Evolutionary conservation across 2,797 vertebrate genomes (phyloP), one percentile per base, ranked within the genome.

Genomic region (Ptychobarbus kaznakovi): DNA sequence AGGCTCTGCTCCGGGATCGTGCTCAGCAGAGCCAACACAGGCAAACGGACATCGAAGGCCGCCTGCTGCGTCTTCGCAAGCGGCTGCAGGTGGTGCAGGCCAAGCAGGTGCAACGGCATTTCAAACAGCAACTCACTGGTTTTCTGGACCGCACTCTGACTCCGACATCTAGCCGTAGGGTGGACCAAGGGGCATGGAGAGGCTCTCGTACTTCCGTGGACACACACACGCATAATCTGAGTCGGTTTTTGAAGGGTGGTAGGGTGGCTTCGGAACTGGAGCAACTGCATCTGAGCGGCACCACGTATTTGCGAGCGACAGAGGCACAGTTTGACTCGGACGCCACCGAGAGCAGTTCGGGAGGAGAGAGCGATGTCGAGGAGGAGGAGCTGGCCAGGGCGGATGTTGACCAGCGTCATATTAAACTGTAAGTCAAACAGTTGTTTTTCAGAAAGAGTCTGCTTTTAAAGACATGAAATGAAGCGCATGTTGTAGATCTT

Each of bases 81-180:
- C 96, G 98, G 86, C 95, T 99, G 89, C 97, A 99, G 93, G 97
- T 99, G 87, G 98, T 99, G 72, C 98, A 99, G 92, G 98, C 97
- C 6, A 99, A 99, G 92, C 98, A 99, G 92, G 97, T 99, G 88
- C 98, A 99, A 92, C 96, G 98, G 0, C 98, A 99, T 90, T 96
- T 99, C 79, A 97, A 98, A 89, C 97, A 99, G 90, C 98, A 99
- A 92, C 92, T 99, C 77, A 95, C 97, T 1, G 97, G 98, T 85
- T 97, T 99, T 93, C 93, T 98, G 93, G 97, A 97, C 93, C 95
- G 96, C 25, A 95, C 97, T 78, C 94, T 96, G 77, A 96, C 91
- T 91, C 96, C 81, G 90, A 81, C 92, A 81, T 95, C 68, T 74
- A 95, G 93, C 92, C 95, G 92, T 93, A 96, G 91, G 90, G 94